Evolutionary conservation across 2,888 invertebrate genomes (phyloP).

Genomic region (Acanthoscelides obtectus): DNA sequence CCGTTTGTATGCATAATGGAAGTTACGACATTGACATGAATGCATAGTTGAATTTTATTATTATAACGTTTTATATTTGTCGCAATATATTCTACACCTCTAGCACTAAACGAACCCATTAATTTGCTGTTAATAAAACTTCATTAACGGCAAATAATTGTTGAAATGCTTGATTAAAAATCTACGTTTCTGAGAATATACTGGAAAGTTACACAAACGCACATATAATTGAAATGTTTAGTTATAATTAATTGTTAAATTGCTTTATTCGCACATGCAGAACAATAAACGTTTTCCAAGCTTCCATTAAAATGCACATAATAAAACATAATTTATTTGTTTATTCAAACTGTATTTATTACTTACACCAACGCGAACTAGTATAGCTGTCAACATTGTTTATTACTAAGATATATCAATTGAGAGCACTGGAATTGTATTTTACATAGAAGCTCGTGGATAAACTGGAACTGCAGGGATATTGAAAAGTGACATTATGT

Average conservation of each 20-base stretch:
- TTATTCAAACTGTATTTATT: not conserved
- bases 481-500: too few relatives aligned
- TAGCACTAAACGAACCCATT: not conserved
- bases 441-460: not conserved
- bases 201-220: not conserved
- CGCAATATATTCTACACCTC: not conserved
- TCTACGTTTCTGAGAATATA: not conserved
- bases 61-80: not conserved
- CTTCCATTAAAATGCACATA: not conserved
- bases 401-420: not conserved
- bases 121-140: not conserved
- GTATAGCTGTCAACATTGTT: not conserved
- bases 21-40: not conserved
- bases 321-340: not conserved
- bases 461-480: too few relatives aligned
- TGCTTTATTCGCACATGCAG: not conserved
- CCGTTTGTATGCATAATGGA: not conserved
- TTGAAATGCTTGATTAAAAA: not conserved
- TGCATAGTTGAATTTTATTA: not conserved
- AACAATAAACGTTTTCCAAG: not conserved
- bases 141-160: not conserved
- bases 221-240: not conserved
- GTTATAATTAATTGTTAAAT: not conserved
- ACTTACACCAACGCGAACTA: not conserved
- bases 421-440: not conserved